These are phyloP conservation scores for Globicephala melas DNA, from an alignment of 2,113 vertebrate genomes.

Conservation along the genomic window DNA sequence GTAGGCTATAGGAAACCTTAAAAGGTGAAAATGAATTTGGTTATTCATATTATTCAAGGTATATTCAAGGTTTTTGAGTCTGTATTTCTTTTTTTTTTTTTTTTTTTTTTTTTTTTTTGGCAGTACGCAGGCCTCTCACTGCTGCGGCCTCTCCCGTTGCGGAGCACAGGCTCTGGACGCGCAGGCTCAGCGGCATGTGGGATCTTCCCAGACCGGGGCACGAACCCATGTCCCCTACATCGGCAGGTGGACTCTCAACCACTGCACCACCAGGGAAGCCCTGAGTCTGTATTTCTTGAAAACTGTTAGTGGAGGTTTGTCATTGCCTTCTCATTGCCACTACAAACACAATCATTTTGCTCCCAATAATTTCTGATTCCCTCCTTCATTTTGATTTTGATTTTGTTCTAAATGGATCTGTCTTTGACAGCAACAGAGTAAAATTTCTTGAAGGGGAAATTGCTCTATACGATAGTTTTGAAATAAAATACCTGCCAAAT, in stretches of 20 bases:
- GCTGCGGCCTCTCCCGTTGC: too few relatives aligned
- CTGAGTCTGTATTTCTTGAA: background rate
- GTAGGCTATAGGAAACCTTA: background rate
- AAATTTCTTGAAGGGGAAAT: conserved; percentile 62
- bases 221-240: too few relatives aligned
- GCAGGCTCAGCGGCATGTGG: too few relatives aligned
- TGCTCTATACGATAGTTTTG: conserved; percentile 49
- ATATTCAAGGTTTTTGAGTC: background rate
- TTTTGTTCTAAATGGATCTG: conserved; percentile 46
- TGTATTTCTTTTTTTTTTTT: background rate
- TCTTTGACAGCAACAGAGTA: conserved; percentile 47
- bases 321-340: background rate
- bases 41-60: background rate
- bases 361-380: conserved; percentile 12
- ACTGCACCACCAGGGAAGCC: too few relatives aligned
- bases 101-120: too few relatives aligned
- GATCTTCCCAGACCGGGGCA: too few relatives aligned
- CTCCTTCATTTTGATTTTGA: conserved; percentile 33
- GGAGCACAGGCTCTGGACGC: too few relatives aligned
- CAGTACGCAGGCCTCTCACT: too few relatives aligned
- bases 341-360: conserved; percentile 20
- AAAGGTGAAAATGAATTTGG: background rate
- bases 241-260: too few relatives aligned
- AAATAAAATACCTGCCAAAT: conserved; percentile 48
- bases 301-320: background rate